Percentiles rank a stretch among this genome's conserved stretches.
These are phyloP conservation scores for Drosophila limbata DNA, from an alignment of 2,888 invertebrate genomes.

Conservation along the genomic window DNA sequence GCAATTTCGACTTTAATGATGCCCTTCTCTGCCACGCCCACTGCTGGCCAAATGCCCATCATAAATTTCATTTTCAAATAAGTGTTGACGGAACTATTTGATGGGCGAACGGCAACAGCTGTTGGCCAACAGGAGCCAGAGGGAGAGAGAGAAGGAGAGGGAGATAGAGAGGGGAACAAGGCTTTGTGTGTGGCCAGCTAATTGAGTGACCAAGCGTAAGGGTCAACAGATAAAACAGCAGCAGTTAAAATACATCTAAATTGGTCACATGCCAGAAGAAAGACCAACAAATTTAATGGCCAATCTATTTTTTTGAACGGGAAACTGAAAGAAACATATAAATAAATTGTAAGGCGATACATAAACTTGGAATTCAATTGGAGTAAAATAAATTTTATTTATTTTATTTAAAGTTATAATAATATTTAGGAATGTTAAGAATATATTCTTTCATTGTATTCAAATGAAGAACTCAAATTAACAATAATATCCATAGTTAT, in stretches of 20 bases:
- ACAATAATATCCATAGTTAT: neutral
- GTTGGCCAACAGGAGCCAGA: slow-evolving; percentile 39
- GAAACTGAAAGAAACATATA: too few relatives aligned
- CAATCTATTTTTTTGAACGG: neutral
- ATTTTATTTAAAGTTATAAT: too few relatives aligned
- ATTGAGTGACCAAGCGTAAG: slow-evolving; percentile 80
- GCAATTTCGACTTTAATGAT: slow-evolving; percentile 47
- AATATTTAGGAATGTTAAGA: too few relatives aligned
- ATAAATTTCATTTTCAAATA: slow-evolving; percentile 59
- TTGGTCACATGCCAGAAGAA: slow-evolving; percentile 23
- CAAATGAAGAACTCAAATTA: too few relatives aligned
- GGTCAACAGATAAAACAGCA: slow-evolving; percentile 61
- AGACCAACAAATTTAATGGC: slow-evolving; percentile 43
- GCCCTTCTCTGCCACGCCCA: slow-evolving; percentile 65
- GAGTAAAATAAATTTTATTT: too few relatives aligned
- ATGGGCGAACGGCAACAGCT: slow-evolving; percentile 59
- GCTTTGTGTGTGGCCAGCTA: slow-evolving; percentile 71
- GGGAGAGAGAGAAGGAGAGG: neutral
- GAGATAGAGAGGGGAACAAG: neutral
- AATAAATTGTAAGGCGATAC: too few relatives aligned
- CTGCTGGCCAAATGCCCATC: slow-evolving; percentile 26
- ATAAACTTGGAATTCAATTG: too few relatives aligned
- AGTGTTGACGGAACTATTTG: slow-evolving; percentile 70
- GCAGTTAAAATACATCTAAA: slow-evolving; percentile 49
- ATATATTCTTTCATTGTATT: too few relatives aligned